Base-by-base conservation (phyloP, 2,888 invertebrate species). In the Tetragnatha montana region DNA sequence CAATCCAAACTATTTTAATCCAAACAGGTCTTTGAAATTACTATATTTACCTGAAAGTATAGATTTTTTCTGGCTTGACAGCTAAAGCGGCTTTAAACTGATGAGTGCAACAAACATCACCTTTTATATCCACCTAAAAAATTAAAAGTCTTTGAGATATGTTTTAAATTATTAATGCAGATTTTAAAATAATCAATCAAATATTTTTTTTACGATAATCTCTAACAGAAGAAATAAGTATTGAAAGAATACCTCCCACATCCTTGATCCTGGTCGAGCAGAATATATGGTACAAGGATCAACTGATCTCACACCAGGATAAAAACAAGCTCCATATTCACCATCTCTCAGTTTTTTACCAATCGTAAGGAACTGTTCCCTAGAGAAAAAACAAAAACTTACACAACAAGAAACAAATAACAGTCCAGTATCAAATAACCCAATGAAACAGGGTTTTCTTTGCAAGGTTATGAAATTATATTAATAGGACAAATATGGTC, bases 281-380 rank as follows among this genome's bases (percentile, higher is more conserved):
- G 84, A 86, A 82, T 87, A 91, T 74, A 91, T 87, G 12, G 89
- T 90, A 50, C 90, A 90, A 7, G 90, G 90, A 81, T 90, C 90
- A 49, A 88, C 85, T 49, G 86, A 89, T 68, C 87, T 80, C 50
- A 76, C 21, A 68, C 89, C 91, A 19, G 91, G 91, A 81, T 91
- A 91, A 50, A 91, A 89, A 22, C 91, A 91, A 69, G 91, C 91
- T 83, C 91, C 91, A 89, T 89, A 91, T 81, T 91, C 91, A 22
- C 91, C 91, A 76, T 91, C 91, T 83, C 91, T 84, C 17, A 91
- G 50, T 74, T 91, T 91, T 35, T 91, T 90, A 3, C 91, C 91
- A 75, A 91, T 89, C 49, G 91, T 91, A 12, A 89, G 69, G 68
- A 73, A 91, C n/a, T 91, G 91, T 49, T 91, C 91, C 70, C 91